Conservation (phyloP, 2,113 vertebrate species). For the Synchiropus splendidus region DNA sequence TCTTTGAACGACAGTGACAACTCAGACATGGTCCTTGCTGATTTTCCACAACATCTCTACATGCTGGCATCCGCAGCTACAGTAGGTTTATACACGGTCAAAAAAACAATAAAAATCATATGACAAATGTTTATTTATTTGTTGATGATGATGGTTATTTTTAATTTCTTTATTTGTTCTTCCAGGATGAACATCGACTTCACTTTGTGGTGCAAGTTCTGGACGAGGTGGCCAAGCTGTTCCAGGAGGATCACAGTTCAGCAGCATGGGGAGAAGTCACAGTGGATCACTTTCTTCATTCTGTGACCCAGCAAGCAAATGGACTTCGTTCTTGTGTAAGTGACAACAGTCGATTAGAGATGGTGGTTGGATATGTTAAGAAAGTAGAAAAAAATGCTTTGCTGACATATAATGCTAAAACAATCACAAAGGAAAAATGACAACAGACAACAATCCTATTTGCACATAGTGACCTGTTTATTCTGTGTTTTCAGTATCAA, state of each 20-base stretch:
- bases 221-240: conserved; percentile 26
- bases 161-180: neutral
- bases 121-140: neutral
- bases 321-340: conserved; percentile 51
- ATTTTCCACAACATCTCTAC: neutral
- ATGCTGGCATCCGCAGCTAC: neutral
- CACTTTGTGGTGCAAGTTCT: conserved; percentile 39
- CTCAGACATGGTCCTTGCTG: neutral
- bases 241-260: conserved; percentile 26
- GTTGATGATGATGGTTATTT: neutral
- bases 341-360: too few species aligned
- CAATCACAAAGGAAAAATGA: too few species aligned
- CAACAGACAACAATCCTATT: neutral
- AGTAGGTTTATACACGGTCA: neutral
- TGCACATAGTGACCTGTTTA: neutral
- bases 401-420: too few species aligned
- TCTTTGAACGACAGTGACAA: conserved; percentile 38
- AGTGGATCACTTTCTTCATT: conserved; percentile 30
- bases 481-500: neutral
- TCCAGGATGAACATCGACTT: conserved; percentile 38
- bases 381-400: too few species aligned
- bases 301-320: conserved; percentile 23
- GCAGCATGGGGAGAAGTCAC: conserved; percentile 44
- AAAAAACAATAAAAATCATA: neutral
- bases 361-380: too few species aligned